Base-by-base conservation (phyloP, 2,888 invertebrate species). In the Emesis russula region DNA sequence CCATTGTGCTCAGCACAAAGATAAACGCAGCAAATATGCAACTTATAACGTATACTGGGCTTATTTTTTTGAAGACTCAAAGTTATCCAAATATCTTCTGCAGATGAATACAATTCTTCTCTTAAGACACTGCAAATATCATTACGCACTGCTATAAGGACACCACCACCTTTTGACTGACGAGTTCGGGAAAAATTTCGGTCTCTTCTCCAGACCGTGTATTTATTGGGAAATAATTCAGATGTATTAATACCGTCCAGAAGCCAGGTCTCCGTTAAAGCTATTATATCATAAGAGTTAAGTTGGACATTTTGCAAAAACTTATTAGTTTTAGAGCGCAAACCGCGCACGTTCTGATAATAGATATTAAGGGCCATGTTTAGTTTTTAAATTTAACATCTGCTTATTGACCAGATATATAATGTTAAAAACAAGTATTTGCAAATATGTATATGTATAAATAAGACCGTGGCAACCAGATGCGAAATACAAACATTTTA, bases 321-420 rank as follows among this genome's bases (percentile, higher is more conserved):
- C 11, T 13, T 44, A 13, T 44, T 25, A n/a, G 58, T n/a, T 58
- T 58, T 58, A 58, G n/a, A 58, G n/a, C n/a, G 58, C 58, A 58
- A n/a, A 58, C 58, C 15, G n/a, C 58, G 58, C n/a, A 58, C 58
- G n/a, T 58, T 53, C 53, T 53, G 53, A n/a, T n/a, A 53, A n/a
- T 53, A 53, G 15, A 53, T 53, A 53, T 15, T 53, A 53, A 53
- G 53, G n/a, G 53, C 9, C 41, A 41, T 41, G 7, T 41, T 41
- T 41, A 41, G 41, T 41, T 41, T 41, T 41, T 0, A 41, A 41
- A 41, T 41, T 41, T 41, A 41, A 41, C 6, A 41, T 41, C 41
- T 41, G 41, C 41, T 41, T 41, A 6, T 36, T 36, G 36, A 36
- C 6, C 3, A 36, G 36, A 36, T 36, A 36, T 36, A 36, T 36